Base-by-base conservation (phyloP, 2,797 vertebrate species). In the Melanotaenia pygmaea region DNA sequence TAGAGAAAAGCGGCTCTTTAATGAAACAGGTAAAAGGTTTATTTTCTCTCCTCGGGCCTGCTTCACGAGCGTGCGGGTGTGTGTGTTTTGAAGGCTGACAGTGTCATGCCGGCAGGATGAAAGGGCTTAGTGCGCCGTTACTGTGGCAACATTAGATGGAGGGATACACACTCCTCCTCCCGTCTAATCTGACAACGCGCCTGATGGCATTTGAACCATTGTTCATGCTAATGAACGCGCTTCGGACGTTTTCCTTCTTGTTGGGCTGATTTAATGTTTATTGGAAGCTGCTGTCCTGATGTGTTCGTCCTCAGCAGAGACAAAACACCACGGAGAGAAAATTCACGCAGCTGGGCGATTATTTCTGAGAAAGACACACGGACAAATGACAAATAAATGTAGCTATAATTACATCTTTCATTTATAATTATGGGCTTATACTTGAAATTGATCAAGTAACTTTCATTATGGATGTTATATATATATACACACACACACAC, bases 61-160 rank as follows among this genome's bases (percentile, higher is more conserved):
- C 43, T 30, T 57, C 0, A 3, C 35, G 64, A 16, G 61, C 34
- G 66, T 14, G 62, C 37, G 61, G 10, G 13, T 45, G 71, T 62
- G 67, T 71, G 78, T 51, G 80, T 80, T 69, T 72, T 32, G 63
- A 65, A 35, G 59, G 80, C 67, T 72, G 72, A 4, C 75, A 60
- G 80, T 79, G 72, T 83, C 87, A 81, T 59, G 85, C 86, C 85
- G 89, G 86, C 64, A 76, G 81, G 90, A 90, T 89, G 85, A 88
- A 51, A 91, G 85, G 68, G 84, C 84, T 82, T 67, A 79, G 71
- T 70, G 86, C 82, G 75, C 85, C 88, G 91, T 93, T 93, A 92
- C 92, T 93, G 90, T 93, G 92, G 91, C 91, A 94, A 94, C 92
- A 88, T 94, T 90, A 69, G 85, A 87, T 77, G 78, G 82, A 88